Percentiles rank a stretch among this genome's conserved stretches.
These are phyloP conservation scores for Pycnonotus jocosus DNA, from an alignment of 2,113 vertebrate species.

Conservation along the genomic window DNA sequence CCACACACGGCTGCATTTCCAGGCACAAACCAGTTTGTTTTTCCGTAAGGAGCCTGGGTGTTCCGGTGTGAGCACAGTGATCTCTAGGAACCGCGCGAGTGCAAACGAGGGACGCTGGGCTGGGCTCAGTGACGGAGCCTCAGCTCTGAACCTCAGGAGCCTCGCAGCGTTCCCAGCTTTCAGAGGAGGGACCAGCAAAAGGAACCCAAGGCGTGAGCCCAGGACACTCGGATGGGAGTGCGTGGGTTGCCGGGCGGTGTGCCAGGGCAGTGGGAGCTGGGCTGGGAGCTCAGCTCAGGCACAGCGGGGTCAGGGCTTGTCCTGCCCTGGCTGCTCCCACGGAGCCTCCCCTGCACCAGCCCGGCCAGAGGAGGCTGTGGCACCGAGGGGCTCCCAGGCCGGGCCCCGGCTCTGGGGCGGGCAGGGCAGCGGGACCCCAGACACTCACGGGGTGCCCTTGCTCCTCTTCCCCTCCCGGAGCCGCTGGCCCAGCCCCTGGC, in stretches of 20 bases:
- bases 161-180: not conserved
- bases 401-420: not conserved
- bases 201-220: not conserved
- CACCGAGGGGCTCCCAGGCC: not conserved
- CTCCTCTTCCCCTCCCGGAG: not conserved
- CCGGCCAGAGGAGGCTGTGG: not conserved
- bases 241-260: not conserved
- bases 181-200: not conserved
- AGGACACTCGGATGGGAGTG: not conserved
- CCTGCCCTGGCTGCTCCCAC: not conserved
- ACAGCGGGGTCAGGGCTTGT: not conserved
- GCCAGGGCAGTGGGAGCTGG: not conserved
- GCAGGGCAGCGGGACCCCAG: not conserved
- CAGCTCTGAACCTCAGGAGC: not conserved
- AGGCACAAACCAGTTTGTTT: not conserved
- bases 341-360: not conserved
- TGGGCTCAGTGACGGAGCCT: not conserved
- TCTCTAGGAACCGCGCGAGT: not conserved
- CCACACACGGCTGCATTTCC: not conserved
- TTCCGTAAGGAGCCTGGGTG: not conserved
- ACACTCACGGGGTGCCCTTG: fast-evolving
- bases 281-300: not conserved
- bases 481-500: not conserved
- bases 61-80: not conserved
- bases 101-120: not conserved